Evolutionary conservation across 30 jellyfish, hydroid and myxozoan species (phyloP).

Genomic region (Cassiopea andromeda): DNA sequence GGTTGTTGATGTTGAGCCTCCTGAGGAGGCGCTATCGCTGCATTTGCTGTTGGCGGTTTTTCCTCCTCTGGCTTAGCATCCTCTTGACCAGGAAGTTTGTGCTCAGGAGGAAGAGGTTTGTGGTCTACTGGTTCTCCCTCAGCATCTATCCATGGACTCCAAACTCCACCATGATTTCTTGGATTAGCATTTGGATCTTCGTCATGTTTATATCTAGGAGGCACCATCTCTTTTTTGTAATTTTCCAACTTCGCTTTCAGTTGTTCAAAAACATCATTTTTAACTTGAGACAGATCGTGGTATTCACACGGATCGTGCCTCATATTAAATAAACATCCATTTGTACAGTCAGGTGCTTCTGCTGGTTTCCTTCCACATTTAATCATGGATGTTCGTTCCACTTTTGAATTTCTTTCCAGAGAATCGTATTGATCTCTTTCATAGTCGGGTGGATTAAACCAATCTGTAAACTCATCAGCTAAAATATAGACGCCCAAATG

Average conservation of each 20-base stretch:
- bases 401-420: neutral
- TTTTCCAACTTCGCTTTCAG: conserved; percentile 40
- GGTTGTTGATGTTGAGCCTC: conserved; percentile 10
- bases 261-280: conserved; percentile 11
- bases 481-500: neutral
- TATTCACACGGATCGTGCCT: conserved; percentile 89
- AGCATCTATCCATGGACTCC: conserved; percentile 89
- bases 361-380: conserved; percentile 63
- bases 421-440: conserved; percentile 50
- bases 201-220: conserved; percentile 73
- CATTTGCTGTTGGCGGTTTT: neutral
- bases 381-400: conserved; percentile 1
- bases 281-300: conserved; percentile 57
- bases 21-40: neutral
- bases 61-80: neutral
- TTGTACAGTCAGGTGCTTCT: conserved; percentile 38
- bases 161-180: conserved; percentile 81
- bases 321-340: conserved; percentile 76
- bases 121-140: conserved; percentile 62
- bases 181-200: conserved; percentile 88
- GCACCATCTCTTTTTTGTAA: conserved; percentile 72
- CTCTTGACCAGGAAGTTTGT: conserved; percentile 43
- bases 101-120: conserved; percentile 51
- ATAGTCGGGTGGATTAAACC: conserved; percentile 75
- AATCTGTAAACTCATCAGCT: conserved; percentile 76